Evolutionary conservation across 2,888 invertebrate species (phyloP).

Genomic region (Caenorhabditis doughertyi): DNA sequence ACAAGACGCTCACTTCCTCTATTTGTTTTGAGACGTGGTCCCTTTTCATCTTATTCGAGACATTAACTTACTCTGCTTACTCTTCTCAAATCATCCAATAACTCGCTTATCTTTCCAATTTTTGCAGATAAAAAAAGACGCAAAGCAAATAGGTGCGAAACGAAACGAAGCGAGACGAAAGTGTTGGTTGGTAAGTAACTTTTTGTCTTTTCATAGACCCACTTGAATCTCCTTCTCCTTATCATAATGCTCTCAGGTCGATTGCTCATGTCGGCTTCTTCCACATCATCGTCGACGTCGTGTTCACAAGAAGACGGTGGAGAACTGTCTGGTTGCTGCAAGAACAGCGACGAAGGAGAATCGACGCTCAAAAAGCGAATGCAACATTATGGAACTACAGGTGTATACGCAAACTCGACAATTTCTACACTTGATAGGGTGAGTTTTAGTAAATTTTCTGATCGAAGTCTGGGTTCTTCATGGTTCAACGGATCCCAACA

Average conservation of each 20-base stretch:
- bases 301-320: slow-evolving; percentile 49
- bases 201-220: neutral
- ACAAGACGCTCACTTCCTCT: slow-evolving; percentile 13
- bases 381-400: slow-evolving; percentile 44
- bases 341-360: slow-evolving; percentile 31
- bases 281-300: slow-evolving; percentile 59
- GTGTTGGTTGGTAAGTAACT: slow-evolving; percentile 37
- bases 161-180: slow-evolving; percentile 30
- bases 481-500: neutral
- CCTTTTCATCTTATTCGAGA: neutral
- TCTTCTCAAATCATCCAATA: slow-evolving; percentile 2
- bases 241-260: slow-evolving; percentile 42
- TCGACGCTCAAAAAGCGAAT: slow-evolving; percentile 54
- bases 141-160: slow-evolving; percentile 59
- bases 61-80: neutral
- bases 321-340: slow-evolving; percentile 8
- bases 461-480: too few species aligned
- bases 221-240: slow-evolving; percentile 4
- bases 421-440: slow-evolving; percentile 61
- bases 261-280: slow-evolving; percentile 57
- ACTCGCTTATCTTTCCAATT: slow-evolving; percentile 22
- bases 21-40: slow-evolving; percentile 7
- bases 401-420: slow-evolving; percentile 41
- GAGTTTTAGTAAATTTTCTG: too few species aligned
- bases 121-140: slow-evolving; percentile 48